Evolutionary conservation across 2,797 vertebrate species (phyloP), one percentile per base, ranked within the genome.

Genomic region (Siniperca obscura): DNA sequence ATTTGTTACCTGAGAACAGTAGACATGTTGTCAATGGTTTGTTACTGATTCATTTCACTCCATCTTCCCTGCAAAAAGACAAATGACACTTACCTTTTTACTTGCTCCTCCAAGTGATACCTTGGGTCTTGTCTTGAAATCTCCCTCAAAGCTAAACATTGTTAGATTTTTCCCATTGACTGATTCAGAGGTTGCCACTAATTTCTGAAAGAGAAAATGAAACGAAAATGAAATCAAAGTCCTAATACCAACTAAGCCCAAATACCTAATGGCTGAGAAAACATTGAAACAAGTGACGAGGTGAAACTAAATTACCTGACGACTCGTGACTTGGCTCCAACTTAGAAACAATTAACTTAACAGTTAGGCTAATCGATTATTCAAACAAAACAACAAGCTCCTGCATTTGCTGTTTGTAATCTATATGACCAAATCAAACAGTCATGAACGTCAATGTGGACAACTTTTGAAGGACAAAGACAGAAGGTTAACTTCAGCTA

Each of bases 81-180:
- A 82, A 21, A 72, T 12, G 21, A 34, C 27, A 25, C 94, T 91
- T 90, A 98, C 98, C 96, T 99, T 99, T 95, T 96, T 96, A 88
- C 98, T 99, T 40, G 98, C 98, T 94, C 98, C 98, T 84, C 98
- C 97, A 81, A 99, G 97, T 70, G 98, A 99, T 81, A 99, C 98
- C 93, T 98, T 99, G 93, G 98, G 98, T 95, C 97, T 97, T 88
- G 98, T 98, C 93, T 97, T 99, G 96, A 99, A 99, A 81, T 99
- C 98, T 90, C 98, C 98, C 94, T 99, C 98, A 90, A 99, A 99
- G 95, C 98, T 99, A 90, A 99, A 99, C 98, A 99, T 99, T 93
- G 90, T 97, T 94, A 95, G 94, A 87, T 93, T 93, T 93, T 97
- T 97, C 92, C 95, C 98, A 98, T 98, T 85, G 86, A 91, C 87